Percentiles rank a stretch among this genome's conserved stretches.
phyloP scores from a whole-genome alignment of 1,140 invertebrate genomes.

The Anoplophora glabripennis region DNA sequence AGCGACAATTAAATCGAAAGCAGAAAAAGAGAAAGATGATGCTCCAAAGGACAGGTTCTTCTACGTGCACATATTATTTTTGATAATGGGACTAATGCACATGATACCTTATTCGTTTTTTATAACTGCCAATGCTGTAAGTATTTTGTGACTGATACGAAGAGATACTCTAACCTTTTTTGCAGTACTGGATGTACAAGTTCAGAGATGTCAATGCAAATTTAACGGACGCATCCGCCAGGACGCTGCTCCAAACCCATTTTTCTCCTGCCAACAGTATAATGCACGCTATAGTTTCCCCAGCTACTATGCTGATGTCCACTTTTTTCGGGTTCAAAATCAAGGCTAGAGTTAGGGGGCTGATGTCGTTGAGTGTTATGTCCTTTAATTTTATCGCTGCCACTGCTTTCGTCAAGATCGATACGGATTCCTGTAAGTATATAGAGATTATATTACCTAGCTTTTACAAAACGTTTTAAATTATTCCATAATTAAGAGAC shows the following conservation, averaged over 20 bases:
- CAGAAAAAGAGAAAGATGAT: background rate
- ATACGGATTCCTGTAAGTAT: slow-evolving; percentile 17
- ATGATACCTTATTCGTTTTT: slow-evolving; percentile 5
- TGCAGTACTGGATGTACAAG: slow-evolving; percentile 18
- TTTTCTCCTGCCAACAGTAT: background rate
- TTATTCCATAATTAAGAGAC: too few relatives aligned
- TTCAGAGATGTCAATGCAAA: slow-evolving; percentile 10
- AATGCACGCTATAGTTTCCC: background rate
- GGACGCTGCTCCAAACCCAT: slow-evolving; percentile 2
- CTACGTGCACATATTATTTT: slow-evolving; percentile 3
- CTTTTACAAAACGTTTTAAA: too few relatives aligned
- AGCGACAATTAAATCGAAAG: too few relatives aligned
- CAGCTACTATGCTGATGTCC: background rate
- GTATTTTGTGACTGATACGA: background rate
- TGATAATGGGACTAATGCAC: slow-evolving; percentile 5
- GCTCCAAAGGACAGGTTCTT: slow-evolving; percentile 2
- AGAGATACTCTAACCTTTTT: background rate
- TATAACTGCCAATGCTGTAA: slow-evolving; percentile 7
- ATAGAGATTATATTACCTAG: background rate
- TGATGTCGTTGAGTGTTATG: background rate
- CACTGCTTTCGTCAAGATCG: slow-evolving; percentile 3
- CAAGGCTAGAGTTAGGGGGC: background rate
- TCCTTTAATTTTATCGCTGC: background rate
- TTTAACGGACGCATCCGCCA: background rate
- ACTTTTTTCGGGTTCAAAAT: slow-evolving; percentile 3